phyloP scores from a whole-genome alignment of 2,888 invertebrate species.

The Drosophila borborema region DNA sequence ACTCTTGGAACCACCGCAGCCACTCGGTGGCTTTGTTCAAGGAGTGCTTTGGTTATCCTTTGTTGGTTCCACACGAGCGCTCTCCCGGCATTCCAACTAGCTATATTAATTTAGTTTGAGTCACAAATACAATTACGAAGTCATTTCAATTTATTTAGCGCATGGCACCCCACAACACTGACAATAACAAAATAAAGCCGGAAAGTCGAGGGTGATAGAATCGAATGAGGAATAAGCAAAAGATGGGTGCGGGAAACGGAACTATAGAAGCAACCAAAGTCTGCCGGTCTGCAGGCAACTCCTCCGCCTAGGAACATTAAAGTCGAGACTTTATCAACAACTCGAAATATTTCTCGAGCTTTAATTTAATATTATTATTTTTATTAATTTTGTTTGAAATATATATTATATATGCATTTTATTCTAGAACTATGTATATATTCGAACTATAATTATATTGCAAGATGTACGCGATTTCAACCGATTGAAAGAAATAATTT shows the following conservation, averaged over 20 bases:
- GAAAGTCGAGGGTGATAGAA: constrained; percentile 28
- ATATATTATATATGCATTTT: background rate
- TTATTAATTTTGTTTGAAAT: constrained; percentile 13
- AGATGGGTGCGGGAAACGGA: background rate
- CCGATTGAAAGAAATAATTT: background rate
- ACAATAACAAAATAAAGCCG: constrained; percentile 34
- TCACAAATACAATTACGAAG: constrained; percentile 80
- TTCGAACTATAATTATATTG: background rate
- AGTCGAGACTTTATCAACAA: constrained; percentile 21
- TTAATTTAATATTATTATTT: constrained; percentile 10
- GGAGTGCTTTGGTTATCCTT: constrained; percentile 23
- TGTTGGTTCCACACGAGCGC: constrained; percentile 74
- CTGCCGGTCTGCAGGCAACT: no score
- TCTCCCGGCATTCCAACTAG: constrained; percentile 67
- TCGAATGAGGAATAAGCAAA: constrained; percentile 2
- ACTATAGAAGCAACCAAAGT: background rate
- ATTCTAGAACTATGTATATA: no score
- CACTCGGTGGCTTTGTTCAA: constrained; percentile 60
- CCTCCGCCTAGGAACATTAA: constrained; percentile 17
- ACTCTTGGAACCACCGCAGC: background rate
- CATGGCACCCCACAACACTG: constrained; percentile 43
- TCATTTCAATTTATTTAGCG: constrained; percentile 80
- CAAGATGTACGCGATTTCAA: background rate
- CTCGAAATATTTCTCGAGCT: constrained; percentile 14
- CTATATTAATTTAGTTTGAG: constrained; percentile 77